Evolutionary conservation across 2,797 vertebrate genomes (phyloP), one percentile per base, ranked within the genome.

Genomic region (Enteromius fasciolatus): DNA sequence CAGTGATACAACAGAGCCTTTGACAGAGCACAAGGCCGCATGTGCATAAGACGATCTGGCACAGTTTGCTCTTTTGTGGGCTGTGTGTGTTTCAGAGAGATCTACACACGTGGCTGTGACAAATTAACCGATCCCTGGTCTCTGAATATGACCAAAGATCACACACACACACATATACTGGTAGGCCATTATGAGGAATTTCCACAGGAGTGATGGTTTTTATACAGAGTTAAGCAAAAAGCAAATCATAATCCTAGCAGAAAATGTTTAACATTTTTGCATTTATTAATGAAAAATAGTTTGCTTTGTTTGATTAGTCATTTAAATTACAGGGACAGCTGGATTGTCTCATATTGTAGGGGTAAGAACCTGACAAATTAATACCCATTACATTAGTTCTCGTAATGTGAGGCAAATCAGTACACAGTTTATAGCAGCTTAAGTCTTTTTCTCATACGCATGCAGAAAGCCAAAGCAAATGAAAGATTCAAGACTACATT

Each of bases 41-140:
- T 83, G 74, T 84, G 81, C 48, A 83, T 36, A 50, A 84, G 73
- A 48, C 84, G 63, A 79, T 79, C 76, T 78, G 81, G 78, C 54
- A 82, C 78, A 73, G 74, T 80, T 87, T 84, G 86, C 72, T 87
- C 84, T 86, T 87, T 89, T 85, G 44, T 81, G 59, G 74, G 84
- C 70, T 75, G 64, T 82, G 82, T 59, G 66, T 80, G 73, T 67
- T 54, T 84, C 44, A 66, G 31, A 36, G 69, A 67, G 81, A 59
- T 63, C 20, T 15, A 23, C 14, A 81, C 69, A 61, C 5, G 4
- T 31, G 20, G 52, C 52, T 75, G 31, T 75, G 52, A 41, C 52
- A 18, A 44, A n/a, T 59, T 1, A 18, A 23, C 39, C 12, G 23
- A 28, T 80, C 52, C 23, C 52, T 72, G 23, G 33, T 57, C 41